phyloP scores from a whole-genome alignment of 2,113 vertebrate genomes.

The Prunella himalayana region DNA sequence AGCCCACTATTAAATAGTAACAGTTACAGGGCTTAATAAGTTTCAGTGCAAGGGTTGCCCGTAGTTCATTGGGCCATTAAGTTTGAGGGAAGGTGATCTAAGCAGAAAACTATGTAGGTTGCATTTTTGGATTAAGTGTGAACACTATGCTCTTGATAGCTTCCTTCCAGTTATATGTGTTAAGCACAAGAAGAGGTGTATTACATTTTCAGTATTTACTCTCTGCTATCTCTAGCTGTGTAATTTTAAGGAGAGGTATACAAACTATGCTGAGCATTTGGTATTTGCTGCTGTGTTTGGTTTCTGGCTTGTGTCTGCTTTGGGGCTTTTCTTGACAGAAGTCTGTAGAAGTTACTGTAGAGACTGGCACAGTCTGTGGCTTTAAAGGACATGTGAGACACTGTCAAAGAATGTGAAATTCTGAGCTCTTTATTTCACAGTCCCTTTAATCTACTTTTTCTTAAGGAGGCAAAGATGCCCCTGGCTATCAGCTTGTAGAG shows the following conservation, averaged over 20 bases:
- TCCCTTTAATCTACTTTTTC: background rate
- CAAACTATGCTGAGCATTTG: background rate
- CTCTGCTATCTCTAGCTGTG: background rate
- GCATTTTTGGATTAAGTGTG: background rate
- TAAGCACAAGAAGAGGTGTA: background rate
- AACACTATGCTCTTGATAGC: background rate
- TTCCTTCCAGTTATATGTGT: background rate
- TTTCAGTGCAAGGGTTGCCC: background rate
- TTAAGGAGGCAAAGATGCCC: background rate
- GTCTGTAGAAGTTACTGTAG: background rate
- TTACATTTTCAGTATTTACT: background rate
- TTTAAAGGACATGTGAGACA: background rate
- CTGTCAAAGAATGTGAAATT: background rate
- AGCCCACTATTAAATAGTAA: background rate
- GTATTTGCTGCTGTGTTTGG: background rate
- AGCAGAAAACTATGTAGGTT: constrained; percentile 6
- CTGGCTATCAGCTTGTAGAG: background rate
- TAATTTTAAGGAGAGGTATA: background rate
- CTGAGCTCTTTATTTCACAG: background rate
- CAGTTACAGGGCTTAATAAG: background rate
- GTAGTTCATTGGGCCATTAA: background rate
- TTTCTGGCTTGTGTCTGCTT: background rate
- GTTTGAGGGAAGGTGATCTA: constrained; percentile 5
- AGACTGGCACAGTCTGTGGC: background rate
- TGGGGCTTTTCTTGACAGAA: background rate